Evolutionary conservation across 2,797 vertebrate genomes (phyloP).

Genomic region (Neoniphon sammara): DNA sequence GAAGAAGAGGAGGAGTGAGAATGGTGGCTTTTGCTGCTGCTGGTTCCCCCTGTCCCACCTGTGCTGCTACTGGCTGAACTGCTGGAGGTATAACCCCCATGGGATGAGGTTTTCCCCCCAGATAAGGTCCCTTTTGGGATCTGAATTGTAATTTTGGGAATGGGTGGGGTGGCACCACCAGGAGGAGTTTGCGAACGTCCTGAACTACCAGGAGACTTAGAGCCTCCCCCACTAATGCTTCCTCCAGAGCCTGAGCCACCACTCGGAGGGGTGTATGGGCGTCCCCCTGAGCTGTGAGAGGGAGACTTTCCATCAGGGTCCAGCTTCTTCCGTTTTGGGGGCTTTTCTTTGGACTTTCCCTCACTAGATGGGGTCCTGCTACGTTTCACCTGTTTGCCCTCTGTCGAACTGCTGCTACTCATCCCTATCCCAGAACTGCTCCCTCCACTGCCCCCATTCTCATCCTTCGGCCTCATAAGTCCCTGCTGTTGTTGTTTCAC

Average conservation of each 20-base stretch:
- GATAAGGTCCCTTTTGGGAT: slow-evolving; percentile 95
- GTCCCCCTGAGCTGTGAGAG: slow-evolving; percentile 92
- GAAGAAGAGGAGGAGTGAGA: slow-evolving; percentile 95
- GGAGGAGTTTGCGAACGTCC: slow-evolving; percentile 97
- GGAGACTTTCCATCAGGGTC: slow-evolving; percentile 97
- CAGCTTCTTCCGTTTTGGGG: slow-evolving; percentile 93
- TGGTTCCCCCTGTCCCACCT: slow-evolving; percentile 73
- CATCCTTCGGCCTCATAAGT: slow-evolving; percentile 81
- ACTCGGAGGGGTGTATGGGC: slow-evolving; percentile 95
- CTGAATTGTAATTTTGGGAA: slow-evolving; percentile 99
- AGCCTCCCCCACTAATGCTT: slow-evolving; percentile 92
- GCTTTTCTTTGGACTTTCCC: slow-evolving; percentile 97
- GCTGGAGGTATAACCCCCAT: slow-evolving; percentile 92
- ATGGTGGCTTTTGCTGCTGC: slow-evolving; percentile 95
- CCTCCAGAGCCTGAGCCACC: slow-evolving; percentile 88
- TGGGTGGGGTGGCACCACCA: slow-evolving; percentile 94
- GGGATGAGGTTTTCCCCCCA: slow-evolving; percentile 94
- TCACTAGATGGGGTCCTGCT: slow-evolving; percentile 97
- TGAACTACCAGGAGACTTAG: slow-evolving; percentile 96
- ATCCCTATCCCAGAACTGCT: slow-evolving; percentile 83
- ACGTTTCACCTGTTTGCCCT: slow-evolving; percentile 93
- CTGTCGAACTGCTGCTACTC: slow-evolving; percentile 82
- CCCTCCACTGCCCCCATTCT: slow-evolving; percentile 79
- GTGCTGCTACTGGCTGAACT: slow-evolving; percentile 85
- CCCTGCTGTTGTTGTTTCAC: slow-evolving; percentile 79